These are phyloP conservation scores for Baronia brevicornis DNA, from an alignment of 2,888 invertebrate genomes.

Conservation along the genomic window DNA sequence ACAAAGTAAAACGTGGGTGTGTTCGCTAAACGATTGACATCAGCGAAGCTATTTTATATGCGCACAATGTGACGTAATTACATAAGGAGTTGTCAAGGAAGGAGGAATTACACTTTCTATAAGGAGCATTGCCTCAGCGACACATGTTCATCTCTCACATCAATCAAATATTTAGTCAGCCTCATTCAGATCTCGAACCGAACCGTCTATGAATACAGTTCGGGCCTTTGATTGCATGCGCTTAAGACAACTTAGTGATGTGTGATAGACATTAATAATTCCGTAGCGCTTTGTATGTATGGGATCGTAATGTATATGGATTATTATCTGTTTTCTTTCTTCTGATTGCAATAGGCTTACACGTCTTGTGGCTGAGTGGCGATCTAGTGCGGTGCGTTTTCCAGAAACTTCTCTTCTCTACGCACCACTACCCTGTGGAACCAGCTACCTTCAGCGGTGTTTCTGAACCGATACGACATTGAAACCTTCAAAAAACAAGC, in stretches of 20 bases:
- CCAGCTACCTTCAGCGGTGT: too few relatives aligned
- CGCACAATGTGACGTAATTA: constrained; percentile 48
- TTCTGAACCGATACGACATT: too few relatives aligned
- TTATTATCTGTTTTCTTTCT: constrained; percentile 1
- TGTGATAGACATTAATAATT: constrained; percentile 47
- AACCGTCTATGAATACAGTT: constrained; percentile 26
- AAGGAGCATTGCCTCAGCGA: constrained; percentile 32
- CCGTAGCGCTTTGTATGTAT: constrained; percentile 30
- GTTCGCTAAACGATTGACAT: constrained; percentile 23
- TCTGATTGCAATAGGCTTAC: not conserved
- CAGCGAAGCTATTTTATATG: constrained; percentile 32
- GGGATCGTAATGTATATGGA: constrained; percentile 17
- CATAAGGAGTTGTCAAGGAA: constrained; percentile 53
- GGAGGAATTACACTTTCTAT: constrained; percentile 51
- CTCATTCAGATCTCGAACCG: constrained; percentile 25
- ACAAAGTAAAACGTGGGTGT: constrained; percentile 20
- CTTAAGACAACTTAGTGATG: constrained; percentile 29
- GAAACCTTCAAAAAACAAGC: too few relatives aligned
- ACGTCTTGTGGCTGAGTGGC: too few relatives aligned
- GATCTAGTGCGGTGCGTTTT: too few relatives aligned
- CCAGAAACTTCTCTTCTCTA: too few relatives aligned
- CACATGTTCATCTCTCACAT: constrained; percentile 25
- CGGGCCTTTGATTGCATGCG: constrained; percentile 19
- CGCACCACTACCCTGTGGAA: too few relatives aligned
- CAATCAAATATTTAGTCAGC: constrained; percentile 36